These are phyloP conservation scores for Drosophila aldrichi DNA, from an alignment of 2,888 invertebrate species.

Conservation along the genomic window DNA sequence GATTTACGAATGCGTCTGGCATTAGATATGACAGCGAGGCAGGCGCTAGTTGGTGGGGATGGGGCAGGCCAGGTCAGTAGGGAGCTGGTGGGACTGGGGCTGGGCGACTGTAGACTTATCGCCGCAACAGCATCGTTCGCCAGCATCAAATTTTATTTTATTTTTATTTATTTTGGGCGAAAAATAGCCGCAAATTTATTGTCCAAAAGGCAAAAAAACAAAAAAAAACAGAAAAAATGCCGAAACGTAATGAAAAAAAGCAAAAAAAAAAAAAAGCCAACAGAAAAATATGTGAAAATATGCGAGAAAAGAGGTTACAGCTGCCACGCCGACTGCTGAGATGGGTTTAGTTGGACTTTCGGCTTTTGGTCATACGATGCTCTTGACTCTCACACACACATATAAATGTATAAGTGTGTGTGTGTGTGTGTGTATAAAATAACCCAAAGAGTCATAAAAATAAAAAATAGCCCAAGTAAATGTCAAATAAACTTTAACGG, in stretches of 20 bases:
- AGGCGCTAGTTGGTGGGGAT: background rate
- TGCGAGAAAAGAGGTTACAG: conserved; percentile 33
- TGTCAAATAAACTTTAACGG: conserved; percentile 82
- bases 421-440: conserved; percentile 34
- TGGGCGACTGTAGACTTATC: conserved; percentile 37
- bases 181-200: conserved; percentile 81
- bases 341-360: conserved; percentile 22
- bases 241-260: conserved; percentile 23
- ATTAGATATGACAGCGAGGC: conserved; percentile 40
- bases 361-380: conserved; percentile 23
- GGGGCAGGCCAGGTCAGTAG: background rate
- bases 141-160: conserved; percentile 46
- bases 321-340: conserved; percentile 26
- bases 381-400: conserved; percentile 13
- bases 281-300: conserved; percentile 20
- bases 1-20: conserved; percentile 73
- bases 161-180: conserved; percentile 21
- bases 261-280: conserved; percentile 17
- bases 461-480: conserved; percentile 82
- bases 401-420: background rate
- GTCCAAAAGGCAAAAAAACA: conserved; percentile 41
- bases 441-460: conserved; percentile 80
- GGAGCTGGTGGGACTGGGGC: background rate
- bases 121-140: conserved; percentile 40
- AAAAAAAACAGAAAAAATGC: conserved; percentile 22